Evolutionary conservation across 2,888 invertebrate species (phyloP), one percentile per base, ranked within the genome.

Genomic region (Griposia aprilina): DNA sequence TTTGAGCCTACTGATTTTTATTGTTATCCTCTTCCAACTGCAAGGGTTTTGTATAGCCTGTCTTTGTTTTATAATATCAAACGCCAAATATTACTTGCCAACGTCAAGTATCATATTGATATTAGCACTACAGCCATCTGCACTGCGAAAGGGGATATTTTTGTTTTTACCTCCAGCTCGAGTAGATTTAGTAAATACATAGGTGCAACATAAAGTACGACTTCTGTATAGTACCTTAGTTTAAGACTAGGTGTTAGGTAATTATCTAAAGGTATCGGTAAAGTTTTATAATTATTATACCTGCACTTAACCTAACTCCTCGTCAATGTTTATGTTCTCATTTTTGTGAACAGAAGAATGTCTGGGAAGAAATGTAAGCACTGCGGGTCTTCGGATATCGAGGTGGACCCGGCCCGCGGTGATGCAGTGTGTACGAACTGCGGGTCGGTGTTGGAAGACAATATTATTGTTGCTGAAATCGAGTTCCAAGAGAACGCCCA

Each of bases 391-490:
- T 98, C 98, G 10, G 99, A 99, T 84, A 99, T 99, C 82, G 99
- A 99, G 95, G 98, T 98, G 81, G 99, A 99, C 94, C 98, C 99
- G 80, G 98, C 98, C 41, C 97, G 99, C 90, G 99, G 99, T 57
- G 99, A 99, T 97, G 98, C 98, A 17, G 99, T 99, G 1, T 99
- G 99, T 94, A 99, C 99, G 48, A 98, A 98, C 92, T 99, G 99
- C 96, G 99, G 99, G 48, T 98, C 98, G 13, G 99, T 99, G 2
- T 96, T 99, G 26, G 99, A 99, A 93, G 99, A 99, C 92, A 99
- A 98, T 90, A 98, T 99, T 75, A 99, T 99, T 92, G 99, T 99
- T 45, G 98, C 99, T 4, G 99, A 99, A 94, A 98, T 99, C 62
- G 99, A 99, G 94, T 99, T 99, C 92, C 98, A 99, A 94, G 99